Percentiles rank a stretch among this genome's conserved stretches.
Evolutionary conservation across 2,113 vertebrate genomes (phyloP).

Genomic region (Carettochelys insculpta): DNA sequence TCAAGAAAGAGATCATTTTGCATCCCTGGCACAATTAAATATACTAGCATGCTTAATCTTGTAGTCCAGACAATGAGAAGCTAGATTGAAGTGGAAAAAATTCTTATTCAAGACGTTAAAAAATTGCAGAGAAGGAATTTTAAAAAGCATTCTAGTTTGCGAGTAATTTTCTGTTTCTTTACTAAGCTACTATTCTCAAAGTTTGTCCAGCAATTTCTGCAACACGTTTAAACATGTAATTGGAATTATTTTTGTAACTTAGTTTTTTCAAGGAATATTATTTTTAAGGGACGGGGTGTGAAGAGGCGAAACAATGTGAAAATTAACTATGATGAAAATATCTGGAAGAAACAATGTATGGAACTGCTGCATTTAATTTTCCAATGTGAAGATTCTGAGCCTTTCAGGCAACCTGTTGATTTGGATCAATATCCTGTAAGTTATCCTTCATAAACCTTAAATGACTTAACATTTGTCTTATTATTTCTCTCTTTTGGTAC

Average conservation of each 20-base stretch:
- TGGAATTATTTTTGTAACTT: background rate
- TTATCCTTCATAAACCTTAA: background rate
- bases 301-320: constrained; percentile 56
- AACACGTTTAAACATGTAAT: background rate
- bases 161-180: background rate
- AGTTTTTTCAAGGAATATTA: background rate
- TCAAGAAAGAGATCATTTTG: background rate
- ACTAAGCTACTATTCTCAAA: fast-evolving
- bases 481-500: background rate
- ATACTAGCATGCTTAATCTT: background rate
- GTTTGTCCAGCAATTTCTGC: background rate
- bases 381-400: constrained; percentile 95
- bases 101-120: background rate
- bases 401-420: constrained; percentile 94
- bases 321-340: constrained; percentile 77
- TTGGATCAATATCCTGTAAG: constrained; percentile 91
- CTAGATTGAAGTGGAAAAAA: background rate
- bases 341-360: constrained; percentile 94
- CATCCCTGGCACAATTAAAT: background rate
- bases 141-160: background rate
- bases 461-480: background rate
- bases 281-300: constrained; percentile 64
- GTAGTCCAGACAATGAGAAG: background rate
- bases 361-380: constrained; percentile 90
- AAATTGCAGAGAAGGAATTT: background rate